phyloP scores from a whole-genome alignment of 2,113 vertebrate genomes.

The Chloropsis cyanopogon region DNA sequence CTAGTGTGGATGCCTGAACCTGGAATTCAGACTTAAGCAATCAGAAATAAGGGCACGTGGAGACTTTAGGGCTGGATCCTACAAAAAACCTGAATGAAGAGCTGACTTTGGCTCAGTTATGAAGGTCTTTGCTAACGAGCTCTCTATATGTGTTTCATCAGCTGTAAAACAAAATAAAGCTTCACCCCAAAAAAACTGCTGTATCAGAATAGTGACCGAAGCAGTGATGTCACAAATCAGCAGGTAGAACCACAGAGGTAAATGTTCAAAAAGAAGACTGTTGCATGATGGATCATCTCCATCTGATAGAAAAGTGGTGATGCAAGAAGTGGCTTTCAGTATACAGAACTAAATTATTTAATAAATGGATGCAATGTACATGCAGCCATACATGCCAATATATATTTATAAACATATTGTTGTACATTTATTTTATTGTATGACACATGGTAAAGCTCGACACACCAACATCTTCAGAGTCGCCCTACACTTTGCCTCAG shows the following conservation, averaged over 20 bases:
- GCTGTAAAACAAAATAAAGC: neutral
- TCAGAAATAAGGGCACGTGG: neutral
- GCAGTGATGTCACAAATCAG: neutral
- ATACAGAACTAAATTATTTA: neutral
- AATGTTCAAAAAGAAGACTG: fast-evolving
- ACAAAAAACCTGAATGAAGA: neutral
- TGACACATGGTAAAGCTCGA: neutral
- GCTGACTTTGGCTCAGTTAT: neutral
- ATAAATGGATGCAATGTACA: neutral
- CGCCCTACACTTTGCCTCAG: neutral
- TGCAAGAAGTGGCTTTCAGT: neutral
- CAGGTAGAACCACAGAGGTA: neutral
- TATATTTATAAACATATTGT: neutral
- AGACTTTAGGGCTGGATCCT: neutral
- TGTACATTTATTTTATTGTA: neutral
- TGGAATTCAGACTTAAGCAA: neutral
- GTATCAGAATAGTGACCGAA: neutral
- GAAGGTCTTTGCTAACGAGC: neutral
- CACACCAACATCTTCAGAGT: neutral
- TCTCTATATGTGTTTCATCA: neutral
- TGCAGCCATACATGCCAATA: neutral
- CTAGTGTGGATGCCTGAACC: neutral
- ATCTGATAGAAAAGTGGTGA: neutral
- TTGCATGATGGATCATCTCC: neutral
- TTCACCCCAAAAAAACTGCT: neutral